These are phyloP conservation scores for Alexandromys fortis DNA, from an alignment of 2,113 vertebrate species.

Conservation along the genomic window DNA sequence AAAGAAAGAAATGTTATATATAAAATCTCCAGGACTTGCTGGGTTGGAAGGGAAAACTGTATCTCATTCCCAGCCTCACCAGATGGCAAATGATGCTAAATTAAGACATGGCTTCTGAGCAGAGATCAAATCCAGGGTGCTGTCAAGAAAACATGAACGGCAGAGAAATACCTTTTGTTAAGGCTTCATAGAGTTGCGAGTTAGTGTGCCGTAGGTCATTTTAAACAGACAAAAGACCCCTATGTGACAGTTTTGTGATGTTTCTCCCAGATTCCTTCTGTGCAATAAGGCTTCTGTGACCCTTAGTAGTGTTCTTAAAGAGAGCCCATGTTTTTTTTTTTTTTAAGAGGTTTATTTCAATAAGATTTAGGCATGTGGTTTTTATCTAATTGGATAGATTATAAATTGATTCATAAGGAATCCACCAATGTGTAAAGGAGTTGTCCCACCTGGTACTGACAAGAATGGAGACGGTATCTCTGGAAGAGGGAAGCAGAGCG, in stretches of 20 bases:
- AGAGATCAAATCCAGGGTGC: slow-evolving; percentile 80
- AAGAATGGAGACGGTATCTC: slow-evolving; percentile 27
- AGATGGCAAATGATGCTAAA: slow-evolving; percentile 82
- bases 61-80: slow-evolving; percentile 82
- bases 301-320: slow-evolving; percentile 14
- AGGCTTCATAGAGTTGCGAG: slow-evolving; percentile 57
- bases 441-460: slow-evolving; percentile 44
- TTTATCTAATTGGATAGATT: slow-evolving; percentile 60
- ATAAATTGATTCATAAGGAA: slow-evolving; percentile 75
- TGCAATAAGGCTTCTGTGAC: slow-evolving; percentile 40
- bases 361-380: slow-evolving; percentile 33
- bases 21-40: slow-evolving; percentile 79
- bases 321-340: not conserved
- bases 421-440: slow-evolving; percentile 71
- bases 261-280: not conserved
- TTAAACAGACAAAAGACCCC: slow-evolving; percentile 48
- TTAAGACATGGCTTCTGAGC: slow-evolving; percentile 78
- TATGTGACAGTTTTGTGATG: not conserved
- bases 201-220: slow-evolving; percentile 41
- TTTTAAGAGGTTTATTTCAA: not conserved
- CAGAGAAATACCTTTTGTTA: slow-evolving; percentile 79
- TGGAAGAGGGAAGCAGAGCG: not conserved
- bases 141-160: slow-evolving; percentile 75
- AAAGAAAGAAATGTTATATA: slow-evolving; percentile 83
- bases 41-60: slow-evolving; percentile 81